Evolutionary conservation across 2,797 vertebrate genomes (phyloP).

Genomic region (Squalus acanthias): DNA sequence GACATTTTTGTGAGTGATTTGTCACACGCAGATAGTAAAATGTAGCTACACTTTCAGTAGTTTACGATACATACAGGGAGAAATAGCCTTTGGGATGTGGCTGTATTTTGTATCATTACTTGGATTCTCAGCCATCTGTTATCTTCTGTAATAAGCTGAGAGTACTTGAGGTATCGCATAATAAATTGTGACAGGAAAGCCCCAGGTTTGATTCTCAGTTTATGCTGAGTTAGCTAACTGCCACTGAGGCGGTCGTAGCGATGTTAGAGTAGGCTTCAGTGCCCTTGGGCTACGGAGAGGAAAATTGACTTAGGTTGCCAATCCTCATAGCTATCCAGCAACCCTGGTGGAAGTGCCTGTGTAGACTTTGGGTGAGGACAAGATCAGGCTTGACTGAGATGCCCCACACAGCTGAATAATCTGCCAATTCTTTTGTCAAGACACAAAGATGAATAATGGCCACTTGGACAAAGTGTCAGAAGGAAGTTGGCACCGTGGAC

Average conservation of each 20-base stretch:
- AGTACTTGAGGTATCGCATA: not conserved
- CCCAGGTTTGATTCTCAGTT: not conserved
- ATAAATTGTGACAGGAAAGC: not conserved
- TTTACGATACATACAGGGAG: not conserved
- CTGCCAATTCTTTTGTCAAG: not conserved
- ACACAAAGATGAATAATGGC: not conserved
- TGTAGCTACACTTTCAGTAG: not conserved
- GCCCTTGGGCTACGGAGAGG: not conserved
- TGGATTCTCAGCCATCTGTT: not conserved
- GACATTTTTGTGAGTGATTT: not conserved
- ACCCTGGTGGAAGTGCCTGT: not conserved
- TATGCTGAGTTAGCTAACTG: not conserved
- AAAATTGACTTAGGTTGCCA: not conserved
- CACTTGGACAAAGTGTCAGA: not conserved
- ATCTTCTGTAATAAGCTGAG: not conserved
- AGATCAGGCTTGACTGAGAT: not conserved
- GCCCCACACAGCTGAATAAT: not conserved
- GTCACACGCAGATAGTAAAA: not conserved
- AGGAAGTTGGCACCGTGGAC: not conserved
- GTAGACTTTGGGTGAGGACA: not conserved
- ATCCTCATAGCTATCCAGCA: not conserved
- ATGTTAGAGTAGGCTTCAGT: not conserved
- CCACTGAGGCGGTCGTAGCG: too few relatives aligned
- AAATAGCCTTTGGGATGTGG: not conserved
- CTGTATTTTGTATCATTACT: not conserved